Evolutionary conservation across 2,113 vertebrate species (phyloP).

Genomic region (Eleginops maclovinus): DNA sequence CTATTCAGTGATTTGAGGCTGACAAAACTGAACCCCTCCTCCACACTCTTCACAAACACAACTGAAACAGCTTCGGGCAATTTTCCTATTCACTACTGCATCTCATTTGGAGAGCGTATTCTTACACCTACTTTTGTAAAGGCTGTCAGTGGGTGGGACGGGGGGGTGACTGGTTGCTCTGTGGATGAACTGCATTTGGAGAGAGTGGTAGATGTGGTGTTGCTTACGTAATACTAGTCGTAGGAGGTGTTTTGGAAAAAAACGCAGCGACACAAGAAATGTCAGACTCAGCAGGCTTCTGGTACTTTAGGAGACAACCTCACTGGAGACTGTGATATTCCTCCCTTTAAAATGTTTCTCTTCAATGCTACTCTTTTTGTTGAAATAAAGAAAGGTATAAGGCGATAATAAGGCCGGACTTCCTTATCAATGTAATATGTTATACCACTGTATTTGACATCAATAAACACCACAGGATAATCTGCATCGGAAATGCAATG

Average conservation of each 20-base stretch:
- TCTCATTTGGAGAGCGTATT: slow-evolving; percentile 28
- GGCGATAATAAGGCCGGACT: not conserved
- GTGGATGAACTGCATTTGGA: slow-evolving; percentile 43
- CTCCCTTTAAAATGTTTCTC: not conserved
- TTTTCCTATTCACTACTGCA: slow-evolving; percentile 19
- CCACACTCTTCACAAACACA: slow-evolving; percentile 13
- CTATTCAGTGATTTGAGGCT: slow-evolving; percentile 11
- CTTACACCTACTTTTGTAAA: slow-evolving; percentile 51
- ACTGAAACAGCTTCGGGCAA: slow-evolving; percentile 32
- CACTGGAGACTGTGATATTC: slow-evolving; percentile 12
- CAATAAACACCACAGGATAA: slow-evolving; percentile 14
- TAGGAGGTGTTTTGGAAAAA: slow-evolving; percentile 55
- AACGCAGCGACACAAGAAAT: slow-evolving; percentile 47
- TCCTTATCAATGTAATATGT: not conserved
- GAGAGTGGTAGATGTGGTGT: slow-evolving; percentile 32
- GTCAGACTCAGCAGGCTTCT: slow-evolving; percentile 51
- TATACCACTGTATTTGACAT: not conserved
- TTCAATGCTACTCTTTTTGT: not conserved
- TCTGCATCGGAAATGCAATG: not conserved
- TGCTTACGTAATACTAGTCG: slow-evolving; percentile 53
- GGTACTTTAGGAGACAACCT: slow-evolving; percentile 32
- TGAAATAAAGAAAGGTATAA: not conserved
- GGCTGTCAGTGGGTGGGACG: slow-evolving; percentile 67
- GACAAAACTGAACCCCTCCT: slow-evolving; percentile 29
- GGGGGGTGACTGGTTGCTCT: slow-evolving; percentile 37